Evolutionary conservation across 2,888 invertebrate species (phyloP), one percentile per base, ranked within the genome.

Genomic region (Eucriotettix oculatus): DNA sequence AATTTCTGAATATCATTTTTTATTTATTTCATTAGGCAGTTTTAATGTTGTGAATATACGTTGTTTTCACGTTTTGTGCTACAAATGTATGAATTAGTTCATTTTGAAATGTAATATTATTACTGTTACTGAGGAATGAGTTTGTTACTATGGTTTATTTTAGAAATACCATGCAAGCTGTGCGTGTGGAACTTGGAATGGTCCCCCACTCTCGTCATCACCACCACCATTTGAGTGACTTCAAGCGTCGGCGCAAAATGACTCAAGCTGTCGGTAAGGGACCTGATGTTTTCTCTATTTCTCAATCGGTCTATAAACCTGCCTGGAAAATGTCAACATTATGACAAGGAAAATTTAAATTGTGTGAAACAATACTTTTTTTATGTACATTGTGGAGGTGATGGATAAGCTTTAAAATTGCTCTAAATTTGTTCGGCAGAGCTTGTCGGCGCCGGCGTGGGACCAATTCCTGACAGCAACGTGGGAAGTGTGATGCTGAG

Each of bases 161-260:
- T n/a, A 62, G 62, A 53, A 62, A 62, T 42, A 62, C 62, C 17
- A 62, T 60, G 58, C 60, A 58, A 42, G 62, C 62, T n/a, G 60
- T 62, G 17, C 58, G 60, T 43, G 60, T 62, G 17, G 61, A 61
- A 10, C 62, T 60, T 41, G 42, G 58, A 57, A 60, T 60, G 12
- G 55, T 60, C 3, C 54, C 43, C 1, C n/a, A n/a, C 14, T 10
- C 55, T 42, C 55, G 55, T 9, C 55, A 53, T 10, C 54, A 48
- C n/a, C 62, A 60, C 55, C 63, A 63, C 57, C 44, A 52, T 43
- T 41, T 63, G n/a, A 59, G 54, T 5, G 64, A 62, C 16, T 61
- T 61, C 59, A 64, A 64, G 58, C 58, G 62, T n/a, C 55, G 63
- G 54, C 60, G 62, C 42, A 56, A 59, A n/a, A 44, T 63, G 58